Percentiles rank a stretch among this genome's conserved stretches.
These are phyloP conservation scores for Saccopteryx leptura DNA, from an alignment of 2,113 vertebrate genomes.

Conservation along the genomic window DNA sequence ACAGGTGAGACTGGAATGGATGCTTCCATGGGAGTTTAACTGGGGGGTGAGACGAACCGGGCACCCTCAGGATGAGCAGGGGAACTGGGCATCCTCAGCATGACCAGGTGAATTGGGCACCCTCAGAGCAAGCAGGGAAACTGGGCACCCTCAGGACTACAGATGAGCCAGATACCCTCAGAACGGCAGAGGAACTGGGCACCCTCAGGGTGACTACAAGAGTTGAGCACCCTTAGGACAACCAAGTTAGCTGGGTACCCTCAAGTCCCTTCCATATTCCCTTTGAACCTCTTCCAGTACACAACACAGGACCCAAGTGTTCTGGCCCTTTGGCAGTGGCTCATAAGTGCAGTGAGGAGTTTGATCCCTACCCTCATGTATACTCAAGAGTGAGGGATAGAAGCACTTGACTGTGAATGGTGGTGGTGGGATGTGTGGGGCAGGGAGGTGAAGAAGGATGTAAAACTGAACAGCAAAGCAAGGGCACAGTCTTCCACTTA, in stretches of 20 bases:
- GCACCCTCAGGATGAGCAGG: background rate
- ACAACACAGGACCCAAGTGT: background rate
- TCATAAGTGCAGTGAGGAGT: fast-evolving
- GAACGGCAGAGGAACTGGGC: too few relatives aligned
- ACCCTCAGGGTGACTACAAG: background rate
- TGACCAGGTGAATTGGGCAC: background rate
- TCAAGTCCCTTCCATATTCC: background rate
- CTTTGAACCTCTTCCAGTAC: fast-evolving
- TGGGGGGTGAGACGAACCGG: background rate
- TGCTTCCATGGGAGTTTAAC: background rate
- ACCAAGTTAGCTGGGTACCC: too few relatives aligned
- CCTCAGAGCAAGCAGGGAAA: background rate
- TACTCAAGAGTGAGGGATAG: fast-evolving
- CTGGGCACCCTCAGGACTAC: too few relatives aligned
- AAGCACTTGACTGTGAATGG: too few relatives aligned
- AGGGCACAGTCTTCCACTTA: background rate
- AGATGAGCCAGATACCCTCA: background rate
- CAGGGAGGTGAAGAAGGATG: fast-evolving
- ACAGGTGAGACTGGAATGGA: fast-evolving
- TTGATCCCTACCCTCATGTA: fast-evolving
- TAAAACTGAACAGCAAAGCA: background rate
- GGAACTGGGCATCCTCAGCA: background rate
- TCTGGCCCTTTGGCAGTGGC: fast-evolving
- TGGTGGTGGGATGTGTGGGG: background rate
- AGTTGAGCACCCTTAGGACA: background rate